phyloP scores from a whole-genome alignment of 2,888 invertebrate genomes.

The Iphiclides podalirius region DNA sequence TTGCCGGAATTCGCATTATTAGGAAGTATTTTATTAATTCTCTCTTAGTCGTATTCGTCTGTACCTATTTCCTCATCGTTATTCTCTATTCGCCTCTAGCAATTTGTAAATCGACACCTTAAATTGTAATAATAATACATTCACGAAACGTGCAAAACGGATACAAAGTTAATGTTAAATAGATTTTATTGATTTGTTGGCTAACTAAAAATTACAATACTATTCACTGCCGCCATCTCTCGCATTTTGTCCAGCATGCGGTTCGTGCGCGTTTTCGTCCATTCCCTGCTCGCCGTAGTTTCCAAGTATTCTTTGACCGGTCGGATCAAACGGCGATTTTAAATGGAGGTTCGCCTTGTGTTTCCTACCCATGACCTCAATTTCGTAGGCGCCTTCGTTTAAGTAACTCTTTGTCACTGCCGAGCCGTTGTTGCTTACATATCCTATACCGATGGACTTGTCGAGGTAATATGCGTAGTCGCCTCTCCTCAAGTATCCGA shows the following conservation, averaged over 20 bases:
- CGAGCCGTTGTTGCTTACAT: constrained; percentile 80
- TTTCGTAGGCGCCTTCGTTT: constrained; percentile 85
- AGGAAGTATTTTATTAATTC: too few species aligned
- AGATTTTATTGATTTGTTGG: too few species aligned
- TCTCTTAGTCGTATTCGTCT: too few species aligned
- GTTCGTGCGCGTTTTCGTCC: constrained; percentile 67
- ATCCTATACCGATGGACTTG: constrained; percentile 80
- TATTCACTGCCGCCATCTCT: constrained; percentile 73
- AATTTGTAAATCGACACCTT: too few species aligned
- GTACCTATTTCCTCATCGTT: too few species aligned
- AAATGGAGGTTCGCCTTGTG: constrained; percentile 85
- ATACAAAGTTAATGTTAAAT: too few species aligned
- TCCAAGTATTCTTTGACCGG: constrained; percentile 86
- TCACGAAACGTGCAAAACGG: too few species aligned
- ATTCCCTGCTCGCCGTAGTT: constrained; percentile 75
- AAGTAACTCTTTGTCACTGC: constrained; percentile 84
- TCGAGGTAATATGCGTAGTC: constrained; percentile 84
- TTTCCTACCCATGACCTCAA: constrained; percentile 88
- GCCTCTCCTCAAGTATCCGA: constrained; percentile 90
- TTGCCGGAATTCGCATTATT: too few species aligned
- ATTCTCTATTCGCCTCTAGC: too few species aligned
- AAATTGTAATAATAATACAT: too few species aligned
- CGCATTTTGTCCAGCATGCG: constrained; percentile 70
- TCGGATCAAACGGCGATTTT: constrained; percentile 91
- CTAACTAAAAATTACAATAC: constrained; percentile 31